A percentile compares a stretch with the other conserved stretches of the same genome.
These are phyloP conservation scores for Vimba vimba DNA, from an alignment of 2,113 vertebrate genomes.

Conservation along the genomic window DNA sequence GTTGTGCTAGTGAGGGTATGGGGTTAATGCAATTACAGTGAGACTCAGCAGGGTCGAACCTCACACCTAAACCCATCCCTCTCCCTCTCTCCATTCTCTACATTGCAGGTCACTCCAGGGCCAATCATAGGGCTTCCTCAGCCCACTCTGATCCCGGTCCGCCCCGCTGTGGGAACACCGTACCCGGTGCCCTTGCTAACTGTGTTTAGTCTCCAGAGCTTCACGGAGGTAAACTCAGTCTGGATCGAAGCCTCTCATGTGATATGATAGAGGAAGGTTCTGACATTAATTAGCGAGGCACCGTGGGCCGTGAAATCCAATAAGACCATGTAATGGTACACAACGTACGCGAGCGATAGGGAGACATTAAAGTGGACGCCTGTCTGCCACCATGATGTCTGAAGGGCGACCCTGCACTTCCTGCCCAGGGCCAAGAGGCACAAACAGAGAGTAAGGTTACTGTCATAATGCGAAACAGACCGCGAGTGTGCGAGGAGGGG, in stretches of 20 bases:
- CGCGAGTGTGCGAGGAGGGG: not conserved
- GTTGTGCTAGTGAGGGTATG: conserved; percentile 53
- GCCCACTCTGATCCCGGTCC: not conserved
- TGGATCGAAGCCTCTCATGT: conserved; percentile 19
- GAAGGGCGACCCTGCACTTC: conserved; percentile 55
- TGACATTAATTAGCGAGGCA: conserved; percentile 59
- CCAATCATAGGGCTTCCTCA: conserved; percentile 27
- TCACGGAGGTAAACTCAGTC: conserved; percentile 3
- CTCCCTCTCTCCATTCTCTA: conserved; percentile 2
- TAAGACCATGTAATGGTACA: conserved; percentile 53
- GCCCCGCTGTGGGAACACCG: conserved; percentile 33
- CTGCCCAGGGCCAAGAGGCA: conserved; percentile 50
- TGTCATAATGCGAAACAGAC: conserved; percentile 60
- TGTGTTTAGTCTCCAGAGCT: conserved; percentile 57
- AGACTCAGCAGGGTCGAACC: conserved; percentile 45
- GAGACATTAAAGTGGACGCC: conserved; percentile 58
- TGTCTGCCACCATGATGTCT: conserved; percentile 53
- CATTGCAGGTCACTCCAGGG: conserved; percentile 40
- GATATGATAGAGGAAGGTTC: conserved; percentile 46
- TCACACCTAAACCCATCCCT: conserved; percentile 25
- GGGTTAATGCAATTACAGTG: conserved; percentile 59
- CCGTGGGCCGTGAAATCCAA: conserved; percentile 58
- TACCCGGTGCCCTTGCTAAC: conserved; percentile 36
- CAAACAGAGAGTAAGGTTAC: conserved; percentile 60
- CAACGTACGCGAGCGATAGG: conserved; percentile 33